Conservation (phyloP, 2,797 vertebrate genomes). For the Rhinella marina region DNA sequence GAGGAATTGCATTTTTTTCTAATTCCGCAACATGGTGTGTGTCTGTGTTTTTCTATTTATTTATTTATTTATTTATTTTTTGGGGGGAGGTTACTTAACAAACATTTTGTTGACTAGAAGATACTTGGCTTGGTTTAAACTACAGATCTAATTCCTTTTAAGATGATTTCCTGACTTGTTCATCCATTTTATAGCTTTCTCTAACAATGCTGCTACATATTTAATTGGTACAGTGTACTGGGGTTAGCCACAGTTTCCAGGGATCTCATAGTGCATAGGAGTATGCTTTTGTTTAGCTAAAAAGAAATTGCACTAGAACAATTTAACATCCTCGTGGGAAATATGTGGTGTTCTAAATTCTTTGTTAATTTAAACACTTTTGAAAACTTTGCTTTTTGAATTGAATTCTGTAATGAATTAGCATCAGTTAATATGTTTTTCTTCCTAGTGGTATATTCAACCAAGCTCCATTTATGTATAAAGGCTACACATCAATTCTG, state of each 20-base stretch:
- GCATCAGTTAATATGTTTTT: constrained; percentile 42
- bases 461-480: constrained; percentile 32
- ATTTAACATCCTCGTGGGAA: constrained; percentile 40
- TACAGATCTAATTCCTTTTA: background rate
- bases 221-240: constrained; percentile 1
- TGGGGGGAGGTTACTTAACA: background rate
- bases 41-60: no score
- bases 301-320: constrained; percentile 50
- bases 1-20: no score
- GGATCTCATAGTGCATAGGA: constrained; percentile 35
- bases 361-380: constrained; percentile 56
- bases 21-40: no score
- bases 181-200: background rate
- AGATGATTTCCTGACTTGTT: background rate
- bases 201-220: background rate
- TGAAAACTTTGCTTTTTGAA: constrained; percentile 42
- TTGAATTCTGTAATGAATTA: constrained; percentile 38
- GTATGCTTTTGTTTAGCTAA: constrained; percentile 44
- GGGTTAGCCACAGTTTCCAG: constrained; percentile 28
- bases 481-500: constrained; percentile 2
- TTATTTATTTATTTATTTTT: no score
- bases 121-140: background rate
- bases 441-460: constrained; percentile 33
- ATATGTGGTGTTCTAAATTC: constrained; percentile 48
- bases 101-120: background rate